A percentile compares a stretch with the other conserved stretches of the same genome.
Conservation (phyloP, 2,797 vertebrate species). For the Chiroxiphia lanceolata region DNA sequence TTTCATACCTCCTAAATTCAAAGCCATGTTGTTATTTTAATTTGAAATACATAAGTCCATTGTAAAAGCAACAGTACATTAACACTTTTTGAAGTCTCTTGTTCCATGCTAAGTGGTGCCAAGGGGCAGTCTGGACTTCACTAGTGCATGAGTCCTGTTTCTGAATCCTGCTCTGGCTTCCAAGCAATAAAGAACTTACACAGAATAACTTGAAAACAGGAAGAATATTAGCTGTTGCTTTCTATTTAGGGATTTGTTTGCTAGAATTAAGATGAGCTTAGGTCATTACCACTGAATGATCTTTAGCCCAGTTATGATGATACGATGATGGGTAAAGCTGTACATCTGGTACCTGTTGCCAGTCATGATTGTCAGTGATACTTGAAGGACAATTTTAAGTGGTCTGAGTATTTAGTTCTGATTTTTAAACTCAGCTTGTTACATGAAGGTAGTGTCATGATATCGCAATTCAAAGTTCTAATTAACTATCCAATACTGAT, state of each 20-base stretch:
- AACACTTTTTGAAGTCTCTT: not conserved
- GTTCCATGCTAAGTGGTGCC: not conserved
- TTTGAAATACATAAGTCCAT: not conserved
- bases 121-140: not conserved
- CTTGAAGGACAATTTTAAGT: not conserved
- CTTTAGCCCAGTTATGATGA: not conserved
- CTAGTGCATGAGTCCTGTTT: not conserved
- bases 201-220: not conserved
- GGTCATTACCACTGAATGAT: not conserved
- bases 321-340: not conserved
- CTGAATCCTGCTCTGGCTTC: not conserved
- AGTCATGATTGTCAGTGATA: not conserved
- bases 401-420: not conserved
- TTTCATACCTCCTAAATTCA: not conserved
- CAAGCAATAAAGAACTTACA: not conserved
- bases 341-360: not conserved
- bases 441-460: not conserved
- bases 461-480: not conserved
- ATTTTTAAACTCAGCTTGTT: not conserved
- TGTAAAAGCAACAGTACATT: not conserved
- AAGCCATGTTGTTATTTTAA: not conserved
- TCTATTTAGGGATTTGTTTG: not conserved
- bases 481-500: not conserved
- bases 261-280: not conserved
- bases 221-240: not conserved